Evolutionary conservation across 2,113 vertebrate genomes (phyloP), one percentile per base, ranked within the genome.

Genomic region (Cyphomyrus plagiostoma): DNA sequence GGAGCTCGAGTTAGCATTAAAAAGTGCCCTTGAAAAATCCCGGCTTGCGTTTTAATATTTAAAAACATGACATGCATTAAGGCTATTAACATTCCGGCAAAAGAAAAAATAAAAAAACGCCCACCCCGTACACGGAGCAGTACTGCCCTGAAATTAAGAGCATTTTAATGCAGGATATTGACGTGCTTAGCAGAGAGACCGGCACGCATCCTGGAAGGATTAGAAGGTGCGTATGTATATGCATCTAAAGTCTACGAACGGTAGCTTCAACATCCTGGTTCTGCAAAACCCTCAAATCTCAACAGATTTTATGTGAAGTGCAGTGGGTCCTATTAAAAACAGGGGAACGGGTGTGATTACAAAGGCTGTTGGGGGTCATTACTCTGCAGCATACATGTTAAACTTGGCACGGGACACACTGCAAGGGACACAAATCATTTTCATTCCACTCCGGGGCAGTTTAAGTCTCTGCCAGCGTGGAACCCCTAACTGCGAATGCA

Each of bases 401-500:
- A 87, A 87, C 85, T 87, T 87, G 83, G 83, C 83, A 50, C 8
- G 3, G 4, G 8, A 52, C 30, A 30, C 30, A 26, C 26, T 30
- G 15, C 2, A 52, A 26, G 56, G 15, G 30, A 66, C 56, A 21
- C 23, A 62, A 88, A 66, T 50, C 80, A 50, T 89, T 89, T 89
- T 58, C 26, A 35, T 53, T 56, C 74, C 88, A 45, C 88, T 53
- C 15, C 3, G 66, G 66, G 70, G 62, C 17, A 89, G 87, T 46
- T 92, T 94, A 91, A 85, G 89, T 56, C 48, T 91, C 93, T 48
- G 91, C 56, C 90, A 93, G 88, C 11, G 15, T 50, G 35, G 90
- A 91, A 90, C 89, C 90, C 94, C 94, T 93, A 94, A 94, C 94
- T 95, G 94, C 92, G 94, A 92, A 93, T 92, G 91, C 93, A 94